Conservation (phyloP, 2,797 vertebrate genomes). For the Sphenodon punctatus region DNA sequence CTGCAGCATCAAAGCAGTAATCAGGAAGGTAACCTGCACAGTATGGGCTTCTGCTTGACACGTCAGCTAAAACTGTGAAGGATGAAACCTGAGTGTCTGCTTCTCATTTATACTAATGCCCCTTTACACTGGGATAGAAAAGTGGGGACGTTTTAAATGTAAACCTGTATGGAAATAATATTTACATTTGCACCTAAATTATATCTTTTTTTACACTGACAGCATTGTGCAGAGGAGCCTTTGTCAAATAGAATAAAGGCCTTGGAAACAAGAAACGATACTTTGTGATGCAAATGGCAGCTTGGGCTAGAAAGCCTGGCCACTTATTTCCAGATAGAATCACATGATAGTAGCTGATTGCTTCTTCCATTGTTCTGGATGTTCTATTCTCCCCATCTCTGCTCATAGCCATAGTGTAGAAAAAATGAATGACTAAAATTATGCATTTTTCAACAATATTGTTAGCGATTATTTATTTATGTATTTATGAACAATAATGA, state of each 20-base stretch:
- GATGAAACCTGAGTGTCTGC: neutral
- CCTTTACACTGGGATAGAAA: neutral
- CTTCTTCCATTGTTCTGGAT: neutral
- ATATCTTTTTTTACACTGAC: neutral
- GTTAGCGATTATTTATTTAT: too few relatives aligned
- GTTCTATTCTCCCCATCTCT: too few relatives aligned
- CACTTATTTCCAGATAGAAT: neutral
- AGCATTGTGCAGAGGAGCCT: neutral
- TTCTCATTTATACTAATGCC: neutral
- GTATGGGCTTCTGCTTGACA: neutral
- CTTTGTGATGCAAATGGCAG: neutral
- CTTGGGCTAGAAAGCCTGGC: neutral
- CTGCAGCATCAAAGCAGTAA: neutral
- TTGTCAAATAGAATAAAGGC: neutral
- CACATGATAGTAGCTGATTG: neutral
- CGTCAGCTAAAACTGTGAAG: neutral
- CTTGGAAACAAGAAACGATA: accelerated
- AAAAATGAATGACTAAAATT: neutral
- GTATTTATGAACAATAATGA: too few relatives aligned
- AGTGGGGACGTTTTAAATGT: accelerated
- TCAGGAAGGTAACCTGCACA: neutral
- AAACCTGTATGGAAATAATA: too few relatives aligned
- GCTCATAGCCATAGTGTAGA: neutral
- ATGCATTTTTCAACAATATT: neutral
- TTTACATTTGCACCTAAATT: neutral